Percentiles rank a stretch among this genome's conserved stretches.
Conservation (phyloP, 2,113 vertebrate species). For the Fukomys damarensis region DNA sequence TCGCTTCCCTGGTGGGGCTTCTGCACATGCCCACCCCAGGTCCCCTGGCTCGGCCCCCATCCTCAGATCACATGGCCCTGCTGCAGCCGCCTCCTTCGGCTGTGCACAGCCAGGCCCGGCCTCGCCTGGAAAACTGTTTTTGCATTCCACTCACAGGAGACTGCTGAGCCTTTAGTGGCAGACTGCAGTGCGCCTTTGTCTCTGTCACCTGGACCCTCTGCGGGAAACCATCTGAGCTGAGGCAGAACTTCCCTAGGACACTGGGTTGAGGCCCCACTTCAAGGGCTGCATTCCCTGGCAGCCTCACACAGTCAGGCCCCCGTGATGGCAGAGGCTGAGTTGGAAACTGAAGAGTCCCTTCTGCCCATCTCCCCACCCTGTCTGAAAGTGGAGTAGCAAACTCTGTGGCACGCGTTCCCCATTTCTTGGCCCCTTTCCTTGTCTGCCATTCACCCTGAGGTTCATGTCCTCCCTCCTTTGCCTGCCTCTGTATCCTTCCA, state of each 20-base stretch:
- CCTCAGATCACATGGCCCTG: neutral
- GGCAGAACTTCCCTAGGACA: slow-evolving; percentile 50
- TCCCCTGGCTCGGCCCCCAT: neutral
- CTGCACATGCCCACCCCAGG: neutral
- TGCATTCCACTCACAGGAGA: slow-evolving; percentile 77
- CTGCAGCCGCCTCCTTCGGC: neutral
- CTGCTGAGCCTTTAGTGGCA: slow-evolving; percentile 65
- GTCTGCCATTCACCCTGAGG: slow-evolving; percentile 57
- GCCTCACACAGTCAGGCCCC: neutral
- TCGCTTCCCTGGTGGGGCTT: neutral
- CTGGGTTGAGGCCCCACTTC: neutral
- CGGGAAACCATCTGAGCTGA: neutral
- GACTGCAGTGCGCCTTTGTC: slow-evolving; percentile 78
- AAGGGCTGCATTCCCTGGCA: neutral
- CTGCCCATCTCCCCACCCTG: neutral
- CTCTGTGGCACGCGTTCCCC: neutral
- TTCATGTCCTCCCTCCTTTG: slow-evolving; percentile 67
- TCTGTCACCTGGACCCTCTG: slow-evolving; percentile 60
- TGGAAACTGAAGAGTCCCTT: slow-evolving; percentile 18
- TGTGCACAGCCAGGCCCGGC: neutral
- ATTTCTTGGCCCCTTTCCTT: slow-evolving; percentile 24
- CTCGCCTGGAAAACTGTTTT: slow-evolving; percentile 50
- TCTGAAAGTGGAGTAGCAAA: neutral
- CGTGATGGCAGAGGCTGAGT: neutral
- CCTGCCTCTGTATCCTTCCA: slow-evolving; percentile 73